Evolutionary conservation across 2,888 invertebrate species (phyloP).

Genomic region (Diaprepes abbreviatus): DNA sequence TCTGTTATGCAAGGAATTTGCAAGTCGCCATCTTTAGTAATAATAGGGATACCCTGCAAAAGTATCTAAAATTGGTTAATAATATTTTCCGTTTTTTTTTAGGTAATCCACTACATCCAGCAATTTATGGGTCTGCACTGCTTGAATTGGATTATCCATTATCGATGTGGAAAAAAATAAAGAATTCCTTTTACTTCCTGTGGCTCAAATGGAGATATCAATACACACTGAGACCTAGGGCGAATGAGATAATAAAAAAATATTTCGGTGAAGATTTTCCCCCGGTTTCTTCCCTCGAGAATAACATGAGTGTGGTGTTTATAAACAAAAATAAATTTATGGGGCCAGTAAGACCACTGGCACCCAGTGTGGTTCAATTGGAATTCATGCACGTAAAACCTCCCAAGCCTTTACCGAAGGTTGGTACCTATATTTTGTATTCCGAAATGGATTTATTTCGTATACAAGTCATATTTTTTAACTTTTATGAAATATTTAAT

Average conservation of each 20-base stretch:
- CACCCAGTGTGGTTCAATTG: not conserved
- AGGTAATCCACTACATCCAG: not conserved
- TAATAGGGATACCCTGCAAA: too few species aligned
- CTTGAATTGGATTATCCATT: not conserved
- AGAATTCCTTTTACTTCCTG: not conserved
- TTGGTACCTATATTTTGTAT: too few species aligned
- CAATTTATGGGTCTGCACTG: not conserved
- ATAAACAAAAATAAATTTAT: not conserved
- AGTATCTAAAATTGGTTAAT: not conserved
- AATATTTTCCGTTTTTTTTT: not conserved
- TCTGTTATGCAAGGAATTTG: too few species aligned
- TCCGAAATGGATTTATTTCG: too few species aligned
- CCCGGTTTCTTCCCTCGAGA: not conserved
- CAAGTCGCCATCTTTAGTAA: too few species aligned
- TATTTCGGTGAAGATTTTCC: not conserved
- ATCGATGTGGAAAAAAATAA: not conserved
- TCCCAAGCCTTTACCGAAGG: not conserved
- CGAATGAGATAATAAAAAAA: not conserved
- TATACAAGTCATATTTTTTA: too few species aligned
- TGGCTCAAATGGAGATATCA: not conserved
- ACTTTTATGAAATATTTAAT: too few species aligned
- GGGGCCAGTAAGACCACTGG: not conserved
- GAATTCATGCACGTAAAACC: not conserved
- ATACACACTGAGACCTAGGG: not conserved
- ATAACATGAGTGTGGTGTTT: not conserved